These are phyloP conservation scores for Promerops cafer DNA, from an alignment of 2,113 vertebrate genomes.

Conservation along the genomic window DNA sequence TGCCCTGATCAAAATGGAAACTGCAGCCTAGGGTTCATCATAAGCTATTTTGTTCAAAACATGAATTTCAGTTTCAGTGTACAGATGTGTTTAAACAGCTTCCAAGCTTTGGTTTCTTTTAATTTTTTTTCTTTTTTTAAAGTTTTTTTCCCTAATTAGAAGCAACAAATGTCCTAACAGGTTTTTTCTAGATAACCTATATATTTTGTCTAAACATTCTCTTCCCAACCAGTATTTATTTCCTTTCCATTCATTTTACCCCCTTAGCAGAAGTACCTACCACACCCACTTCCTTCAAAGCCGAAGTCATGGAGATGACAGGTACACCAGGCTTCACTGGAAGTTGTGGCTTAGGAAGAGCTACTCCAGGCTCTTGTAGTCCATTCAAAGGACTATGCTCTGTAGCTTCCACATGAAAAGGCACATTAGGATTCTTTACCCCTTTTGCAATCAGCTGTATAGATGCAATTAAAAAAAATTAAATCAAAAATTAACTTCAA, in stretches of 20 bases:
- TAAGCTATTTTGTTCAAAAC: neutral
- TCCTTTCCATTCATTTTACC: neutral
- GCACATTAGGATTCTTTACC: slow-evolving; percentile 68
- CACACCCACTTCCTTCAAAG: slow-evolving; percentile 89
- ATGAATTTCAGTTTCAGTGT: neutral
- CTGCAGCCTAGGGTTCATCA: neutral
- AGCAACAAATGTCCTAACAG: neutral
- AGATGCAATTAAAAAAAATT: neutral
- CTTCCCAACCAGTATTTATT: neutral
- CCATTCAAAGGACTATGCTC: slow-evolving; percentile 46
- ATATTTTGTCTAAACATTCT: neutral
- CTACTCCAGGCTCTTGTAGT: slow-evolving; percentile 61
- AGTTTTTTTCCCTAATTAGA: neutral
- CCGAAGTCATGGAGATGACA: slow-evolving; percentile 90
- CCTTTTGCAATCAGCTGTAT: slow-evolving; percentile 81
- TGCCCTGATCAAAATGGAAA: neutral
- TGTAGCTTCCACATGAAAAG: slow-evolving; percentile 48
- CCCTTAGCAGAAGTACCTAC: slow-evolving; percentile 72
- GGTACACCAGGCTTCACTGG: slow-evolving; percentile 63
- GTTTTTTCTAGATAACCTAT: neutral
- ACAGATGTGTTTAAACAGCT: neutral
- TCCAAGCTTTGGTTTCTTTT: neutral
- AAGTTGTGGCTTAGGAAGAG: slow-evolving; percentile 64
- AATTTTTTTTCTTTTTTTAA: fast-evolving
- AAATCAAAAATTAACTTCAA: neutral